Evolutionary conservation across 2,888 invertebrate genomes (phyloP).

Genomic region (Allolobophora icterica): DNA sequence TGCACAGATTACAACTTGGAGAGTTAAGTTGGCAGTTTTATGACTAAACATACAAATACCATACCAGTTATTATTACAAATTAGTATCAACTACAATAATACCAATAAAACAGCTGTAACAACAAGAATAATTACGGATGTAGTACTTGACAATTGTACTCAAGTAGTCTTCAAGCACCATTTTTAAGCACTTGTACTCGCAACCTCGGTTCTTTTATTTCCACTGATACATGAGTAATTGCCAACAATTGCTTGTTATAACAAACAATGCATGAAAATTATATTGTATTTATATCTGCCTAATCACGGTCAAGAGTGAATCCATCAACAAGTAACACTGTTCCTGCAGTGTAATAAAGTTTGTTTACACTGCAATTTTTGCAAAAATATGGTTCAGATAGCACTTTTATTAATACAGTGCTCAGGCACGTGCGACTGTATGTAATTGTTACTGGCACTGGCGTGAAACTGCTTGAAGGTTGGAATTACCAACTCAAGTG

Average conservation of each 20-base stretch:
- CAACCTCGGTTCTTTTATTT: background rate
- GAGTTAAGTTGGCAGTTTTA: background rate
- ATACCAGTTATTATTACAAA: background rate
- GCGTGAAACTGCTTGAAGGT: too few relatives aligned
- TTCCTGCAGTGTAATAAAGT: background rate
- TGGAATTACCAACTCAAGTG: too few relatives aligned
- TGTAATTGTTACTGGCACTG: too few relatives aligned
- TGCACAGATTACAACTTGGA: background rate
- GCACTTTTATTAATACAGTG: too few relatives aligned
- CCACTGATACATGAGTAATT: background rate
- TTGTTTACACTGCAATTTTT: background rate
- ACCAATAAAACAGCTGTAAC: background rate
- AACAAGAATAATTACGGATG: background rate
- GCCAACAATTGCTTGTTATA: too few relatives aligned
- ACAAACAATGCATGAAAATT: background rate
- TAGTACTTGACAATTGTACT: conserved; percentile 17
- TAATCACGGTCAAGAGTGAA: background rate
- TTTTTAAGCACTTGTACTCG: background rate
- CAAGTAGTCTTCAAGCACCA: background rate
- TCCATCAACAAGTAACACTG: background rate
- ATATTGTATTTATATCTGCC: background rate
- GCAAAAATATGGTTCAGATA: background rate
- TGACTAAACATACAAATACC: background rate
- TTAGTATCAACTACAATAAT: background rate
- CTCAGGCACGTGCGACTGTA: too few relatives aligned